These are phyloP conservation scores for Drosophila quadrilineata DNA, from an alignment of 1,140 invertebrate genomes.

Conservation along the genomic window DNA sequence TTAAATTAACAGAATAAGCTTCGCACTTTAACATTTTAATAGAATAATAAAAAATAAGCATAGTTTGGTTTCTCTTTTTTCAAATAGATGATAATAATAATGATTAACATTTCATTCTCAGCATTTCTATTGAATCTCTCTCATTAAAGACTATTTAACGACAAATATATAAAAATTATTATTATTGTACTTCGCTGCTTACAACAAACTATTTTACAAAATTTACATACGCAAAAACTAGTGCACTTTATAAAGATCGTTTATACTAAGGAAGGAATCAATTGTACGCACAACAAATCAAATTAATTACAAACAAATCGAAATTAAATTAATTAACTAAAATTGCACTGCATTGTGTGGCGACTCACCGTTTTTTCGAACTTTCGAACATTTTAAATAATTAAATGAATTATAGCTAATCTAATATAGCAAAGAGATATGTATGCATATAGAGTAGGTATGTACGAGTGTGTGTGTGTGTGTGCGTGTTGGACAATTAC, in stretches of 20 bases:
- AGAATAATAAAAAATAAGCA: conserved; percentile 37
- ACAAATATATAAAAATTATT: conserved; percentile 68
- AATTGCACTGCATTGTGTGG: too few species aligned
- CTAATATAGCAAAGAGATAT: conserved; percentile 59
- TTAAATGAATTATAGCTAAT: conserved; percentile 63
- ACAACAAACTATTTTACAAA: conserved; percentile 79
- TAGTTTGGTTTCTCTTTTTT: conserved; percentile 34
- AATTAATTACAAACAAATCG: conserved; percentile 26
- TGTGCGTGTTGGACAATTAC: conserved; percentile 53
- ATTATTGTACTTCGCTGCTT: conserved; percentile 79
- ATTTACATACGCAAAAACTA: conserved; percentile 63
- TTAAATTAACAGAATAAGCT: conserved; percentile 27
- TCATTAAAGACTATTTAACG: conserved; percentile 61
- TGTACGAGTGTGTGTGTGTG: conserved; percentile 50
- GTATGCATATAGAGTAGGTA: conserved; percentile 48
- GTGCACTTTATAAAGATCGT: conserved; percentile 43
- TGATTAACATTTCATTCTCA: conserved; percentile 54
- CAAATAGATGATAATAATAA: conserved; percentile 47
- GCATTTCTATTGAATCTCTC: conserved; percentile 53
- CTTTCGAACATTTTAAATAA: conserved; percentile 64
- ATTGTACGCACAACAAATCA: conserved; percentile 43
- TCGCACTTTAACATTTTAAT: conserved; percentile 51
- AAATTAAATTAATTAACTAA: conserved; percentile 37
- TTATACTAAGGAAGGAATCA: conserved; percentile 65
- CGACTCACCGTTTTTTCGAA: too few species aligned